Evolutionary conservation across 2,888 invertebrate genomes (phyloP).

Genomic region (Panopea generosa): DNA sequence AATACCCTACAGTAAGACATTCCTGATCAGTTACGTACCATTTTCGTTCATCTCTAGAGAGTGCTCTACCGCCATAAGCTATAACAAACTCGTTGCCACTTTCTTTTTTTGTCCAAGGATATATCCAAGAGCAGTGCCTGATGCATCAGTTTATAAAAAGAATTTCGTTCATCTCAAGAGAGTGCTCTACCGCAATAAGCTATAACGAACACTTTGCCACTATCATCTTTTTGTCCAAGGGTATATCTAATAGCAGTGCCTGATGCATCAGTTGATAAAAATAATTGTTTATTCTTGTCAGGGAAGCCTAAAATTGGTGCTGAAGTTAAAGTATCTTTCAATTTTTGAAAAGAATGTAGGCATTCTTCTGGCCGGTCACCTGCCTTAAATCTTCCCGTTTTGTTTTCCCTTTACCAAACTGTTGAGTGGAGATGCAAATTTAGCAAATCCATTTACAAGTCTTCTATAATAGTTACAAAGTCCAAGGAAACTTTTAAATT

Average conservation of each 20-base stretch:
- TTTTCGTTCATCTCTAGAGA: conserved; percentile 38
- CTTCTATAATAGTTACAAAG: conserved; percentile 82
- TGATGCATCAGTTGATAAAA: conserved; percentile 54
- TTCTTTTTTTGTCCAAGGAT: conserved; percentile 58
- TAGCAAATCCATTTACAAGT: conserved; percentile 78
- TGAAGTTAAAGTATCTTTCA: conserved; percentile 70
- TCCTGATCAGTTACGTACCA: conserved; percentile 57
- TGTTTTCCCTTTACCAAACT: conserved; percentile 71
- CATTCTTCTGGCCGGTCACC: conserved; percentile 74
- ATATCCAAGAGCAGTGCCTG: conserved; percentile 57
- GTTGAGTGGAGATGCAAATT: conserved; percentile 77
- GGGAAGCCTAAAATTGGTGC: conserved; percentile 64
- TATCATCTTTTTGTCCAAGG: conserved; percentile 53
- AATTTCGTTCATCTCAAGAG: conserved; percentile 42
- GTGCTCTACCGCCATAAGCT: conserved; percentile 58
- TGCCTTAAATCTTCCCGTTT: conserved; percentile 68
- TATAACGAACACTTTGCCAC: conserved; percentile 55
- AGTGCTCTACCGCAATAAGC: conserved; percentile 60
- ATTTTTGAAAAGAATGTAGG: conserved; percentile 74
- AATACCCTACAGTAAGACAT: conserved; percentile 42
- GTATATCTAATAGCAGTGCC: conserved; percentile 59
- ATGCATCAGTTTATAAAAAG: conserved; percentile 51
- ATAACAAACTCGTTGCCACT: conserved; percentile 52
- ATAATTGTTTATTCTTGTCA: conserved; percentile 55
- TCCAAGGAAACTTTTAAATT: conserved; percentile 58